Percentiles rank a stretch among this genome's conserved stretches.
Conservation (phyloP, 2,113 vertebrate species). For the Leucopternis melanops region DNA sequence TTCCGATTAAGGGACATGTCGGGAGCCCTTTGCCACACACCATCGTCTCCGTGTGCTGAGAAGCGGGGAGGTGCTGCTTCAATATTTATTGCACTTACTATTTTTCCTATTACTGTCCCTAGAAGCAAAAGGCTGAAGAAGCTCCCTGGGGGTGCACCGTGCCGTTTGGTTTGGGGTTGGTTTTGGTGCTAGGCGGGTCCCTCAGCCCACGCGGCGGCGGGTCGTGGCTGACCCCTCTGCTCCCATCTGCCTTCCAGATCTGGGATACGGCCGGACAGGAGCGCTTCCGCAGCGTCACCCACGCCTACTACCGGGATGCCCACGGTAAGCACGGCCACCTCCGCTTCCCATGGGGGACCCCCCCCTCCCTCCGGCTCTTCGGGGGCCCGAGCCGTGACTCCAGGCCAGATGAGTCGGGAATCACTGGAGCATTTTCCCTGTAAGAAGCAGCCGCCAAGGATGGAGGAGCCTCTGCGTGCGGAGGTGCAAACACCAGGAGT, state of each 20-base stretch:
- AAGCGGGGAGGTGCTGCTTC: background rate
- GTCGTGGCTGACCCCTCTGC: background rate
- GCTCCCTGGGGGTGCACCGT: background rate
- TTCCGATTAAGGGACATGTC: background rate
- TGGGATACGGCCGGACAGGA: constrained; percentile 94
- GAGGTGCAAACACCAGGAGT: rapidly evolving
- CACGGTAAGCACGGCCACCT: constrained; percentile 74
- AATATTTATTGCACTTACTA: background rate
- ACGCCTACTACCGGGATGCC: constrained; percentile 89
- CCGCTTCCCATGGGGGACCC: background rate
- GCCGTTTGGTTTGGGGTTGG: background rate
- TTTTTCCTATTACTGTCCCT: background rate
- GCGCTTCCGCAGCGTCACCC: constrained; percentile 86
- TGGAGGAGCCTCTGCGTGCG: rapidly evolving
- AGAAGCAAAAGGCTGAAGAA: background rate
- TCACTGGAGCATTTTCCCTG: rapidly evolving
- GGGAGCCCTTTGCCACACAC: background rate
- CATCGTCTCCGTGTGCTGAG: rapidly evolving
- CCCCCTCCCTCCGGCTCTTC: rapidly evolving
- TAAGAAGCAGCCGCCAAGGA: background rate
- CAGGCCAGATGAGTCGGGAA: background rate
- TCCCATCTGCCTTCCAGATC: constrained; percentile 64
- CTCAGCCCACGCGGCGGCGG: rapidly evolving
- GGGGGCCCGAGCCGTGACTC: rapidly evolving
- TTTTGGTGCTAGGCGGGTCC: background rate